Evolutionary conservation across 2,113 vertebrate genomes (phyloP).

Genomic region (Scopus umbretta): DNA sequence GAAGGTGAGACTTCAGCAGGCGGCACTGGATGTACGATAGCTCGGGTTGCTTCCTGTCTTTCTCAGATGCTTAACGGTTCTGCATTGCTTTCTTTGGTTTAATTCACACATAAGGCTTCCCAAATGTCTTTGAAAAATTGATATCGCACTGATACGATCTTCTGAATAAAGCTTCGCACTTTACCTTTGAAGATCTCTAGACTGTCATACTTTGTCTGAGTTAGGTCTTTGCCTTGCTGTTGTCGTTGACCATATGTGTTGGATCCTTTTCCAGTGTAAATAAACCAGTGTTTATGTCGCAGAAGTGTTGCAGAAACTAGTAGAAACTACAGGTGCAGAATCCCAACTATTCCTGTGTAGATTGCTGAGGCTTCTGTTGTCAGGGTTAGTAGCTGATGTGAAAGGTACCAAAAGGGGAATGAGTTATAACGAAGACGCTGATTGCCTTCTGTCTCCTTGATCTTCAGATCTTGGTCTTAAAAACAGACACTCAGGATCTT

Average conservation of each 20-base stretch:
- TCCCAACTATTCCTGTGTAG: neutral
- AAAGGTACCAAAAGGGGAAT: neutral
- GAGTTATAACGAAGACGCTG: neutral
- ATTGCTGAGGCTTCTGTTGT: neutral
- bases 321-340: neutral
- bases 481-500: conserved; percentile 93
- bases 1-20: conserved; percentile 80
- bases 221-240: neutral
- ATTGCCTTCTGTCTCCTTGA: conserved; percentile 7
- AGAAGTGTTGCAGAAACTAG: neutral
- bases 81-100: neutral
- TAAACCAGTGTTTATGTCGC: neutral
- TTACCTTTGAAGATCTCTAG: neutral
- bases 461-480: conserved; percentile 92
- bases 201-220: neutral
- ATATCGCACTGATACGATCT: rapidly evolving
- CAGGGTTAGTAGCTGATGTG: neutral
- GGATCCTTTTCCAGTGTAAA: neutral
- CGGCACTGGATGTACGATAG: neutral
- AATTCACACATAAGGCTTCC: neutral
- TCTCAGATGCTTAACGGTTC: neutral
- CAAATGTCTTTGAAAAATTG: neutral
- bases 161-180: neutral
- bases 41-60: neutral
- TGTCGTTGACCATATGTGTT: neutral